Evolutionary conservation across 2,888 invertebrate species (phyloP).

Genomic region (Drosophila borealis): DNA sequence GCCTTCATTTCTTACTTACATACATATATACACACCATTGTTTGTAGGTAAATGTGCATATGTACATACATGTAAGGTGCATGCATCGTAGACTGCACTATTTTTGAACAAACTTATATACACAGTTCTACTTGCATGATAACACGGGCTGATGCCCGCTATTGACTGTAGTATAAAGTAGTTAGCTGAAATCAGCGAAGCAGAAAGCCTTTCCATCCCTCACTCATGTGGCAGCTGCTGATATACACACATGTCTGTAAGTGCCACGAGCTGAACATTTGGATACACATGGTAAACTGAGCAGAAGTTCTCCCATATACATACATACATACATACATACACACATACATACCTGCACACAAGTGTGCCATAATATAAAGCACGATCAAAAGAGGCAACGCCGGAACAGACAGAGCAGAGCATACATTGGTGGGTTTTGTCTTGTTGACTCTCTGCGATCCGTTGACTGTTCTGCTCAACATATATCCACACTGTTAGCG

Average conservation of each 20-base stretch:
- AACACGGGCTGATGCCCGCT: conserved; percentile 22
- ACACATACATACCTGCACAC: conserved; percentile 2
- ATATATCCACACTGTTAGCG: neutral
- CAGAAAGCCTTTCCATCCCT: conserved; percentile 70
- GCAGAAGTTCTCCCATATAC: conserved; percentile 26
- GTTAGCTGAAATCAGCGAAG: conserved; percentile 60
- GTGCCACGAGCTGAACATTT: conserved; percentile 37
- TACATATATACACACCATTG: neutral
- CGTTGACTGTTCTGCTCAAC: conserved; percentile 43
- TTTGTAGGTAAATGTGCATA: neutral
- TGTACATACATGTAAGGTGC: neutral
- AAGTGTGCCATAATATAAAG: conserved; percentile 23
- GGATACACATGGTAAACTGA: conserved; percentile 31
- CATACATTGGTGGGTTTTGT: conserved; percentile 55
- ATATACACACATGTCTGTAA: conserved; percentile 36
- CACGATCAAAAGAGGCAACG: conserved; percentile 47
- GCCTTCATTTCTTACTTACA: too few relatives aligned
- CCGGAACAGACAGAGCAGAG: conserved; percentile 34
- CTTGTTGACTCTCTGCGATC: conserved; percentile 47
- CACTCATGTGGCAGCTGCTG: conserved; percentile 56
- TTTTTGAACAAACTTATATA: conserved; percentile 4
- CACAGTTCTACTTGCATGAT: conserved; percentile 36
- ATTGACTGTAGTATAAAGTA: conserved; percentile 54
- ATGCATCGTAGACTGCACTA: conserved; percentile 3
- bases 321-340: neutral